phyloP scores from a whole-genome alignment of 2,888 invertebrate species.

The Cheilosia pagana region DNA sequence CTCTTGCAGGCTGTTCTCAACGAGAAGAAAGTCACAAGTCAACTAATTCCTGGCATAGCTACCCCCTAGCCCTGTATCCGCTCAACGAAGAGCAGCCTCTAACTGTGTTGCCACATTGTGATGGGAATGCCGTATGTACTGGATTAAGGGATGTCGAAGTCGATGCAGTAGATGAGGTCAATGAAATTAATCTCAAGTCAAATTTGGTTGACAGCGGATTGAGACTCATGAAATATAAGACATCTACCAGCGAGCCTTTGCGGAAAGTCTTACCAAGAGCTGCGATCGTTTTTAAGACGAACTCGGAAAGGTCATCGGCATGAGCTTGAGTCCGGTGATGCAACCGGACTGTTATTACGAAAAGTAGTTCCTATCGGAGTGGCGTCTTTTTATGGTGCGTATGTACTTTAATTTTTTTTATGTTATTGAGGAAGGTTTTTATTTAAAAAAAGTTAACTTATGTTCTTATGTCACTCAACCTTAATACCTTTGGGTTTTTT shows the following conservation, averaged over 20 bases:
- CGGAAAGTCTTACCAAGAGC: conserved; percentile 55
- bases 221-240: conserved; percentile 68
- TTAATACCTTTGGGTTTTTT: no score
- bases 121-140: conserved; percentile 41
- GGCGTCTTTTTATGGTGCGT: no score
- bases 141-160: conserved; percentile 19
- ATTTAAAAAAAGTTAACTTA: no score
- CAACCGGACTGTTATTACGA: no score
- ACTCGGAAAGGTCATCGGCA: conserved; percentile 59
- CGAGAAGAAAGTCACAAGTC: conserved; percentile 80
- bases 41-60: conserved; percentile 75
- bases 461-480: no score
- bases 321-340: conserved; percentile 8
- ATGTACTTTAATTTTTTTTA: background rate
- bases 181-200: conserved; percentile 74
- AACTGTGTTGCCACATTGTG: conserved; percentile 56
- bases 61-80: conserved; percentile 58
- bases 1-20: conserved; percentile 81
- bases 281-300: conserved; percentile 40
- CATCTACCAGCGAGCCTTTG: conserved; percentile 27
- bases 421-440: no score
- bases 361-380: background rate
- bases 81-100: conserved; percentile 54
- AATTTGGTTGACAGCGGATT: conserved; percentile 74
- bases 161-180: conserved; percentile 34